Evolutionary conservation across 2,797 vertebrate genomes (phyloP).

Genomic region (Mormyrops boulengeri): DNA sequence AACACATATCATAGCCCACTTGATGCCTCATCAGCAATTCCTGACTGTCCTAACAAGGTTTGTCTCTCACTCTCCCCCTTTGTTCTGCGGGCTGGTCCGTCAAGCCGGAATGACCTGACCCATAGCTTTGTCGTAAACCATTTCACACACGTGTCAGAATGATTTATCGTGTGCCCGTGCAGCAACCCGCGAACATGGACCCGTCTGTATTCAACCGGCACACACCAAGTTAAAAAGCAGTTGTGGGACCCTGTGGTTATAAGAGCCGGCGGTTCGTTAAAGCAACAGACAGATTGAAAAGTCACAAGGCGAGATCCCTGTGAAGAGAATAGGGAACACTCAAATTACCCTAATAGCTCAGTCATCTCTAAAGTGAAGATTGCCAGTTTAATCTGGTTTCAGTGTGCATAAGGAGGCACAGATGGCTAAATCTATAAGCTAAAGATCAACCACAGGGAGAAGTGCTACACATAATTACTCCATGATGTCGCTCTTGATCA

Average conservation of each 20-base stretch:
- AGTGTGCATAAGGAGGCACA: conserved; percentile 7
- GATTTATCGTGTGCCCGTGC: neutral
- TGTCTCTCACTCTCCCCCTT: conserved; percentile 7
- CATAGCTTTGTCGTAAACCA: neutral
- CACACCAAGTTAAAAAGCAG: neutral
- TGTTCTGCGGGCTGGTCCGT: neutral
- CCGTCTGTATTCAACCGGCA: neutral
- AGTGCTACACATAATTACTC: neutral
- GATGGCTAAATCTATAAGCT: conserved; percentile 11
- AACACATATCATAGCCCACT: conserved; percentile 1
- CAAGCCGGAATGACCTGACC: neutral
- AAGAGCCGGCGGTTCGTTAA: neutral
- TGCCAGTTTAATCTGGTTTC: neutral
- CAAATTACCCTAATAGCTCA: conserved; percentile 11
- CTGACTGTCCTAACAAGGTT: neutral
- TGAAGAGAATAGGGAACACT: neutral
- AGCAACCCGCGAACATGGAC: neutral
- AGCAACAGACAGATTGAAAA: neutral
- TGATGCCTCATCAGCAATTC: conserved; percentile 10
- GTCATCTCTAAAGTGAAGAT: neutral
- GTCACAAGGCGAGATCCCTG: neutral
- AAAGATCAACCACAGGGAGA: conserved; percentile 8
- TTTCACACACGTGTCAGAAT: conserved; percentile 16
- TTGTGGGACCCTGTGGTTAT: neutral
- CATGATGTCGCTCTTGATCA: neutral